Conservation (phyloP, 2,888 invertebrate species). For the Esperia sulphurella region DNA sequence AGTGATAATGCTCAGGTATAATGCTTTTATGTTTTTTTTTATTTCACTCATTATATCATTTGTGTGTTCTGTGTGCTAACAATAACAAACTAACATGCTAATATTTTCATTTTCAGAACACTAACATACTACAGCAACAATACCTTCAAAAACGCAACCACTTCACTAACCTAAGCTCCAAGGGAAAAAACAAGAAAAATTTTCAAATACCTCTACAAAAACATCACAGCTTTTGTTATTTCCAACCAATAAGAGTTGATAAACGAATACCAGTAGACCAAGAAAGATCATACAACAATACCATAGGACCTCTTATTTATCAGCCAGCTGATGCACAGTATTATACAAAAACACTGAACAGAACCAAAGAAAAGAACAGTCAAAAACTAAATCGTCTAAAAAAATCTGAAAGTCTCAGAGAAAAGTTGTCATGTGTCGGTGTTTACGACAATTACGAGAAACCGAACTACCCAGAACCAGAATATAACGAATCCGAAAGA, state of each 20-base stretch:
- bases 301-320: slow-evolving; percentile 70
- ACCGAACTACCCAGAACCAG: slow-evolving; percentile 68
- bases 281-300: slow-evolving; percentile 65
- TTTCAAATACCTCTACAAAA: slow-evolving; percentile 83
- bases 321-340: slow-evolving; percentile 64
- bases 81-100: slow-evolving; percentile 55
- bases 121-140: slow-evolving; percentile 78
- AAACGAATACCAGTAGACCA: slow-evolving; percentile 74
- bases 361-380: slow-evolving; percentile 66
- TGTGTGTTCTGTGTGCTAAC: slow-evolving; percentile 24
- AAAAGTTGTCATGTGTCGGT: slow-evolving; percentile 73
- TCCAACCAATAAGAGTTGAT: slow-evolving; percentile 82
- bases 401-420: slow-evolving; percentile 72
- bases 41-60: slow-evolving; percentile 20
- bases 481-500: slow-evolving; percentile 65
- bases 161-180: slow-evolving; percentile 73
- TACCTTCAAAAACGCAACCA: slow-evolving; percentile 78
- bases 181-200: slow-evolving; percentile 79
- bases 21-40: slow-evolving; percentile 47
- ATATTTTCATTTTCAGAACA: slow-evolving; percentile 77
- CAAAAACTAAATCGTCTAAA: slow-evolving; percentile 70
- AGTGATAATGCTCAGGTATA: slow-evolving; percentile 69
- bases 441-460: slow-evolving; percentile 71
- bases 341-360: slow-evolving; percentile 71
- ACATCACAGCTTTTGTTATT: slow-evolving; percentile 83